phyloP scores from a whole-genome alignment of 2,113 vertebrate species.

The Uropsilus gracilis region DNA sequence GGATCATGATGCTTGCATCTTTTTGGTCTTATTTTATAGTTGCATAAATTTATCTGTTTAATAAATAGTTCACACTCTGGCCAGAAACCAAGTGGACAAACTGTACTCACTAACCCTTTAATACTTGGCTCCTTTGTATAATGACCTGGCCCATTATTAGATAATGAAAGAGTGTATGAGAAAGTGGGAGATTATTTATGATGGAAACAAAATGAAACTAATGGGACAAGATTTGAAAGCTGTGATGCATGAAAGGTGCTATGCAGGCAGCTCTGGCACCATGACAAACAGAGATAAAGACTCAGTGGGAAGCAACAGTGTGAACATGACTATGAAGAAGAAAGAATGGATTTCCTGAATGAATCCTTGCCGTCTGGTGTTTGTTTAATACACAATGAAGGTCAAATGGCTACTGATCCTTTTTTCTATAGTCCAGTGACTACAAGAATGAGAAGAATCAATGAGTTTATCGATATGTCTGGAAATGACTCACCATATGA shows the following conservation, averaged over 20 bases:
- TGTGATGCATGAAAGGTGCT: constrained; percentile 92
- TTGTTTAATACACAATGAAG: constrained; percentile 95
- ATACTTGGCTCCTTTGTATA: constrained; percentile 85
- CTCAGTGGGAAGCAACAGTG: constrained; percentile 92
- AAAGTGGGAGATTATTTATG: constrained; percentile 90
- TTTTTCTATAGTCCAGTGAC: constrained; percentile 90
- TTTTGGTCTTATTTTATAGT: constrained; percentile 63
- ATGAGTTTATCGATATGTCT: constrained; percentile 91
- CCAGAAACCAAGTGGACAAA: constrained; percentile 86
- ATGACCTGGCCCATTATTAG: constrained; percentile 86
- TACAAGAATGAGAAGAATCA: constrained; percentile 90
- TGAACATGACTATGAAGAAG: constrained; percentile 90
- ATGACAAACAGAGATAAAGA: constrained; percentile 90
- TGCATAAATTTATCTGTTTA: constrained; percentile 80
- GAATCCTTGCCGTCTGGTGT: constrained; percentile 95
- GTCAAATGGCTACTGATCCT: constrained; percentile 93
- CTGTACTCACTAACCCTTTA: constrained; percentile 87
- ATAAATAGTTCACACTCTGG: constrained; percentile 80
- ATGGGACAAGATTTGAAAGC: constrained; percentile 91
- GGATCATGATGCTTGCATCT: not conserved
- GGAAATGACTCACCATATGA: constrained; percentile 89
- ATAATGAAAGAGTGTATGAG: constrained; percentile 90
- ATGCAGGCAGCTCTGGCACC: constrained; percentile 89
- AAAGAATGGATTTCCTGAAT: constrained; percentile 92
- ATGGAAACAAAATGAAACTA: constrained; percentile 92